Evolutionary conservation across 2,797 vertebrate species (phyloP).

Genomic region (Gymnoscopelus braueri): DNA sequence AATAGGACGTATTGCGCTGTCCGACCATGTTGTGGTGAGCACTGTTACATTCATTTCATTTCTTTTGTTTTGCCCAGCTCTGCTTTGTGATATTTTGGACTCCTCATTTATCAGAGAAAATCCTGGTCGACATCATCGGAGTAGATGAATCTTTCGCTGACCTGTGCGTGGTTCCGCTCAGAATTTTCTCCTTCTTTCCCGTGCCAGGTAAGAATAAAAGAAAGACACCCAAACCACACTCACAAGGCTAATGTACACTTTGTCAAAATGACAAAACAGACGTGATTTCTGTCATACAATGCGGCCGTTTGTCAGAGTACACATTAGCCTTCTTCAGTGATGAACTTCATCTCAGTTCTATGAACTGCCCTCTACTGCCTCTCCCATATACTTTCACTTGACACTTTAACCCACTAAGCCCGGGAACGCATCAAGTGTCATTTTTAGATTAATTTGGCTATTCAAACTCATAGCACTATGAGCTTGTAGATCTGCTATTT

Average conservation of each 20-base stretch:
- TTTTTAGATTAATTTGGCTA: too few species aligned
- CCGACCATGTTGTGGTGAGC: constrained; percentile 33
- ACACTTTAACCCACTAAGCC: too few species aligned
- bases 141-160: constrained; percentile 92
- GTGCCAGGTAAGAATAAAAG: constrained; percentile 87
- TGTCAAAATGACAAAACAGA: too few species aligned
- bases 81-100: constrained; percentile 98
- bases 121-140: constrained; percentile 93
- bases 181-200: constrained; percentile 98
- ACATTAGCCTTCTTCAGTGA: constrained; percentile 1
- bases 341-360: constrained; percentile 39
- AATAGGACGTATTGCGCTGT: constrained; percentile 32
- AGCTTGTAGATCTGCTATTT: too few species aligned
- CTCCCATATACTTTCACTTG: constrained; percentile 7
- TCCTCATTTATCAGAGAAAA: constrained; percentile 92
- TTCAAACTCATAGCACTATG: too few species aligned
- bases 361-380: neutral
- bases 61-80: constrained; percentile 79
- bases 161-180: constrained; percentile 91
- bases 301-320: too few species aligned
- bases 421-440: too few species aligned
- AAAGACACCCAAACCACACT: too few species aligned
- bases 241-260: too few species aligned
- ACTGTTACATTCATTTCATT: constrained; percentile 30
- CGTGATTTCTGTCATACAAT: too few species aligned